Percentiles rank a stretch among this genome's conserved stretches.
Conservation (phyloP, 1,140 invertebrate species). For the Zaprionus africanus region DNA sequence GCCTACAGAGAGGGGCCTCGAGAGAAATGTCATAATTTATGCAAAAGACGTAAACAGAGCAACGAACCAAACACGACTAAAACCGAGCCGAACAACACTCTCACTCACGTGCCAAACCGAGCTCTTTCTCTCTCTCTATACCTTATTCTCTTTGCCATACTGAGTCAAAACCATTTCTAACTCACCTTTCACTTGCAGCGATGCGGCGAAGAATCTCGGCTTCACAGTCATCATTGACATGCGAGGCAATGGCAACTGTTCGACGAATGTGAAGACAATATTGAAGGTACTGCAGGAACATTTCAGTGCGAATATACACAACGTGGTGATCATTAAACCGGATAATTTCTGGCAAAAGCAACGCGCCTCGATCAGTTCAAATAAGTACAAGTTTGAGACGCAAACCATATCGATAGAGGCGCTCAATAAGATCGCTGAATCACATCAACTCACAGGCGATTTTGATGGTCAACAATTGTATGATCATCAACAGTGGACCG, state of each 20-base stretch:
- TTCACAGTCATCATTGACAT: constrained; percentile 98
- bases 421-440: constrained; percentile 95
- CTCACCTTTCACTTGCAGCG: constrained; percentile 88
- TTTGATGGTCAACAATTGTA: constrained; percentile 97
- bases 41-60: constrained; percentile 78
- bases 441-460: constrained; percentile 95
- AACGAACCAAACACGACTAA: constrained; percentile 59
- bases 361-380: constrained; percentile 96
- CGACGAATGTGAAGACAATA: constrained; percentile 98
- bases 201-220: constrained; percentile 94
- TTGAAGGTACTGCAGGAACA: constrained; percentile 98
- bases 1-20: constrained; percentile 6
- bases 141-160: constrained; percentile 21
- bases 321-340: constrained; percentile 98
- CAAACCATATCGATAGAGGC: constrained; percentile 98
- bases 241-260: constrained; percentile 93
- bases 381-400: constrained; percentile 99
- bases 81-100: constrained; percentile 61
- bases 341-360: constrained; percentile 99
- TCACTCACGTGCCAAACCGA: constrained; percentile 65
- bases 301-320: constrained; percentile 94
- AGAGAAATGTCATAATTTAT: constrained; percentile 72
- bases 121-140: constrained; percentile 28
- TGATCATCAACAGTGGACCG: constrained; percentile 98
- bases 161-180: constrained; percentile 21